A percentile compares a stretch with the other conserved stretches of the same genome.
phyloP scores from a whole-genome alignment of 2,888 invertebrate species.

The Harpalus rufipes region DNA sequence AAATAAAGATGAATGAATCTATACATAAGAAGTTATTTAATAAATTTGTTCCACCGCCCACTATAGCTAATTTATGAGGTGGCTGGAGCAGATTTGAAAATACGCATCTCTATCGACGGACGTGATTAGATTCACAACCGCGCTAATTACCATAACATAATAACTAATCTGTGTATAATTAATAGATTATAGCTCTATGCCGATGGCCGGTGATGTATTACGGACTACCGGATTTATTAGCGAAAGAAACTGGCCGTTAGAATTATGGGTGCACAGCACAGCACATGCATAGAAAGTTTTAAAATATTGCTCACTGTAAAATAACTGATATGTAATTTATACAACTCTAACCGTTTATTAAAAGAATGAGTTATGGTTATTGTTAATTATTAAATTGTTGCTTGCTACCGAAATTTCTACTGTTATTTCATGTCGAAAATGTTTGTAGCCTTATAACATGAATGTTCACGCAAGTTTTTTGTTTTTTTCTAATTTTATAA shows the following conservation, averaged over 20 bases:
- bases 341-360: conserved; percentile 57
- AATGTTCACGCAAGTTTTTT: too few relatives aligned
- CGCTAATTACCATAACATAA: conserved; percentile 64
- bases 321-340: conserved; percentile 56
- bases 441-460: background rate
- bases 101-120: conserved; percentile 53
- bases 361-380: conserved; percentile 48
- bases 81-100: conserved; percentile 47
- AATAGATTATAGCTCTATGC: conserved; percentile 61
- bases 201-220: conserved; percentile 58
- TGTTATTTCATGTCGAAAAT: conserved; percentile 1
- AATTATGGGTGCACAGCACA: conserved; percentile 35
- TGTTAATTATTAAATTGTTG: conserved; percentile 38
- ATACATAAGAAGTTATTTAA: conserved; percentile 32
- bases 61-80: conserved; percentile 47
- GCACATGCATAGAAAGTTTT: conserved; percentile 57
- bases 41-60: conserved; percentile 47
- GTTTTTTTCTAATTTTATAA: too few relatives aligned
- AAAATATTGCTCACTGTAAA: conserved; percentile 53
- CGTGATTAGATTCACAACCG: conserved; percentile 63
- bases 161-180: conserved; percentile 65
- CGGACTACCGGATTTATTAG: conserved; percentile 61
- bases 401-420: conserved; percentile 47
- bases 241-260: conserved; percentile 52
- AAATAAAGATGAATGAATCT: conserved; percentile 33